Evolutionary conservation across 1,140 invertebrate species (phyloP).

Genomic region (Pseudoatta argentina): DNA sequence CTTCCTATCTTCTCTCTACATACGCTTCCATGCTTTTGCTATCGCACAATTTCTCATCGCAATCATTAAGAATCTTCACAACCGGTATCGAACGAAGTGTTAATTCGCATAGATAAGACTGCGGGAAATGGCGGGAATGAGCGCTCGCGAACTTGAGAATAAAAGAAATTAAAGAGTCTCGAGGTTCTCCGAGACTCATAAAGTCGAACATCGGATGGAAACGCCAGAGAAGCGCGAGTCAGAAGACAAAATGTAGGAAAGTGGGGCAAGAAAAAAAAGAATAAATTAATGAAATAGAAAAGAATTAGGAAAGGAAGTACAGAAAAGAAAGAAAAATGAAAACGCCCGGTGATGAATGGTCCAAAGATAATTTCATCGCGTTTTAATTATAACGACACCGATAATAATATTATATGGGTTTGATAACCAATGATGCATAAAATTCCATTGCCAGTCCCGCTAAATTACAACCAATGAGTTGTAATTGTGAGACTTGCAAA

Average conservation of each 20-base stretch:
- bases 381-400: constrained; percentile 70
- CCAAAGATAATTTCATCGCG: constrained; percentile 46
- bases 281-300: constrained; percentile 3
- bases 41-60: neutral
- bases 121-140: neutral
- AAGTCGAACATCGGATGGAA: constrained; percentile 51
- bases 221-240: constrained; percentile 2
- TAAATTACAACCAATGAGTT: constrained; percentile 48
- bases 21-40: neutral
- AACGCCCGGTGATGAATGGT: constrained; percentile 29
- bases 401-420: constrained; percentile 70
- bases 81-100: constrained; percentile 1
- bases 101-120: constrained; percentile 39
- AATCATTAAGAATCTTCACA: constrained; percentile 6
- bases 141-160: neutral
- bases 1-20: neutral
- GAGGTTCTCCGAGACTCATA: constrained; percentile 41
- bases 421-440: constrained; percentile 40
- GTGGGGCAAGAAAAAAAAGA: constrained; percentile 4
- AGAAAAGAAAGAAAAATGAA: neutral
- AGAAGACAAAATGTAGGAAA: constrained; percentile 15
- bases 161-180: constrained; percentile 64
- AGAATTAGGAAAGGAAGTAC: neutral
- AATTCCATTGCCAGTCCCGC: constrained; percentile 36
- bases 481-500: constrained; percentile 18